A percentile compares a stretch with the other conserved stretches of the same genome.
Evolutionary conservation across 2,888 invertebrate species (phyloP).

Genomic region (Conistra vaccinii): DNA sequence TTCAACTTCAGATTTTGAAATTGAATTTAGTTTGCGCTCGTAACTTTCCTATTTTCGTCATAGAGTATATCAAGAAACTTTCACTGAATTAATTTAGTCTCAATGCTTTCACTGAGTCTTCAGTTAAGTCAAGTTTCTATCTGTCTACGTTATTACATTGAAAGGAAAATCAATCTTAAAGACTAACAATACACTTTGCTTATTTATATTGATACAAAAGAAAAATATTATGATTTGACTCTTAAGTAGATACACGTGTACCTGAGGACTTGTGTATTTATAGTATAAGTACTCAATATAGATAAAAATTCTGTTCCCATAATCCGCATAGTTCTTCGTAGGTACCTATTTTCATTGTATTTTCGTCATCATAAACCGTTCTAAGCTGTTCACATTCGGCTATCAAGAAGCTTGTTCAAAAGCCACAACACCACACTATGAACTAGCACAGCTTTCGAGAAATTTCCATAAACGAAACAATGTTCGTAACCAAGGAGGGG

Average conservation of each 20-base stretch:
- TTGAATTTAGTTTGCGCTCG: slow-evolving; percentile 48
- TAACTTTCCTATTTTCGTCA: slow-evolving; percentile 39
- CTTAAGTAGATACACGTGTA: neutral
- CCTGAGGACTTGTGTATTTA: neutral
- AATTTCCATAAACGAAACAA: slow-evolving; percentile 32
- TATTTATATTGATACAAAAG: neutral
- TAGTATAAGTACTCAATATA: neutral
- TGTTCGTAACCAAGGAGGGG: too few species aligned
- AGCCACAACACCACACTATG: slow-evolving; percentile 10
- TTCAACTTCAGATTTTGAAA: slow-evolving; percentile 45
- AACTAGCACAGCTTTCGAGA: slow-evolving; percentile 7
- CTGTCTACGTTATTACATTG: neutral
- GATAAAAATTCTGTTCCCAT: neutral
- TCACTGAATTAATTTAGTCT: slow-evolving; percentile 36
- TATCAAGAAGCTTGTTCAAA: slow-evolving; percentile 4
- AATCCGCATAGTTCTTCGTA: too few species aligned
- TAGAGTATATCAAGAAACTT: slow-evolving; percentile 44
- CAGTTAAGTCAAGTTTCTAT: slow-evolving; percentile 25
- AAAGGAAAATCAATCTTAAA: slow-evolving; percentile 2
- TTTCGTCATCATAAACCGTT: neutral
- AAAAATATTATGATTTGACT: neutral
- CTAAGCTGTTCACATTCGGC: neutral
- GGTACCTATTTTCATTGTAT: neutral
- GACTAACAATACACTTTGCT: slow-evolving; percentile 1
- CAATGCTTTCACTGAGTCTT: slow-evolving; percentile 21